phyloP scores from a whole-genome alignment of 2,888 invertebrate genomes.

The Kuschelorhynchus macadamiae region DNA sequence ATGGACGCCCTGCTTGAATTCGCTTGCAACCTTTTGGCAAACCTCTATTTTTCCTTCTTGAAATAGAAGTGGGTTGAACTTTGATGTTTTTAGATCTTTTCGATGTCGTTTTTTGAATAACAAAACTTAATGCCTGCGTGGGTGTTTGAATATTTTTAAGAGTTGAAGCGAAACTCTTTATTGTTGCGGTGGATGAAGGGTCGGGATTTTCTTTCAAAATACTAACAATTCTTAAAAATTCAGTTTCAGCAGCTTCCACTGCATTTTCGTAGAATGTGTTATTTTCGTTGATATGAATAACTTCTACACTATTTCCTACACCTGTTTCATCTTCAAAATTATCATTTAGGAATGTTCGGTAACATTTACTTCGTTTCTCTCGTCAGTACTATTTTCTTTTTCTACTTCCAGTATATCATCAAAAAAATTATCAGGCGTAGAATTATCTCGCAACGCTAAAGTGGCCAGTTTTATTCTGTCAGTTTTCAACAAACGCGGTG shows the following conservation, averaged over 20 bases:
- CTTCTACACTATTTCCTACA: background rate
- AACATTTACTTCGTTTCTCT: background rate
- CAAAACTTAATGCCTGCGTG: too few relatives aligned
- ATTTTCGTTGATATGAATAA: conserved; percentile 1
- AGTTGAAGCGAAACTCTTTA: background rate
- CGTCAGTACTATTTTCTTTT: background rate
- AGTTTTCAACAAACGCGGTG: too few relatives aligned
- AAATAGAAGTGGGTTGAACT: too few relatives aligned
- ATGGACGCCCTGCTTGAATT: too few relatives aligned
- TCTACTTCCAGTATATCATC: conserved; percentile 6
- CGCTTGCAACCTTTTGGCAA: too few relatives aligned
- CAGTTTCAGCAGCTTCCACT: background rate
- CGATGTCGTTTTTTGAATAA: too few relatives aligned
- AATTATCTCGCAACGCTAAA: background rate
- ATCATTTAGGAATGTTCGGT: background rate
- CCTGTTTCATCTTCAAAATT: background rate
- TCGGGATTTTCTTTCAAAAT: background rate
- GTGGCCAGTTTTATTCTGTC: too few relatives aligned
- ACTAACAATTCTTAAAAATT: conserved; percentile 3
- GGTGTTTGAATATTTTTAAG: too few relatives aligned
- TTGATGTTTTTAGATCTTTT: too few relatives aligned
- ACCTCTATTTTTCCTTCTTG: too few relatives aligned
- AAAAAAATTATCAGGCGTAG: conserved; percentile 2
- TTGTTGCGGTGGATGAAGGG: background rate
- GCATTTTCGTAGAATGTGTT: background rate